These are phyloP conservation scores for Xanthorhoe spadicearia DNA, from an alignment of 2,888 invertebrate species.

Conservation along the genomic window DNA sequence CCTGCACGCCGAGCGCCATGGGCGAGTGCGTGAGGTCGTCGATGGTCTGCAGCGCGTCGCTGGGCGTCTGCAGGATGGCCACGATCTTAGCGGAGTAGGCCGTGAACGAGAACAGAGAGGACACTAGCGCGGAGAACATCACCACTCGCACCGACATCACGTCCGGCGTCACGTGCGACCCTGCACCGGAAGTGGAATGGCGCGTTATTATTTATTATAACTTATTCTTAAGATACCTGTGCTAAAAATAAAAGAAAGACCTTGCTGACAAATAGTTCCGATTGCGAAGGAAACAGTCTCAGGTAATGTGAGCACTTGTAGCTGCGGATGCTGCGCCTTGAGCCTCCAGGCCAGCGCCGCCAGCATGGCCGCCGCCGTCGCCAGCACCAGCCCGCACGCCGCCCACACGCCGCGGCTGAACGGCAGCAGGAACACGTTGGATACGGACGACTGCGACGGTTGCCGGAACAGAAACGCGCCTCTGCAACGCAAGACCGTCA, in stretches of 20 bases:
- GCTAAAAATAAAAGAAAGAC: conserved; percentile 49
- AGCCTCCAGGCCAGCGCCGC: conserved; percentile 46
- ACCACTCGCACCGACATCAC: conserved; percentile 81
- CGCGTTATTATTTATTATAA: not conserved
- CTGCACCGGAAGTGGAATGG: conserved; percentile 63
- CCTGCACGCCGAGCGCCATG: conserved; percentile 84
- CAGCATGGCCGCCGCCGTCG: conserved; percentile 51
- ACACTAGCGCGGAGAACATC: conserved; percentile 82
- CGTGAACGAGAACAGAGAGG: conserved; percentile 85
- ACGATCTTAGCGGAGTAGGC: conserved; percentile 88
- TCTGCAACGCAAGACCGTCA: conserved; percentile 54
- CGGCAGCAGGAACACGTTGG: conserved; percentile 86
- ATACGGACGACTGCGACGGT: conserved; percentile 85
- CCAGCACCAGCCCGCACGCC: conserved; percentile 54
- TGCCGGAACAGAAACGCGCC: conserved; percentile 86
- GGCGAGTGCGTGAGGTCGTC: conserved; percentile 84
- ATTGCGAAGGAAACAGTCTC: conserved; percentile 83
- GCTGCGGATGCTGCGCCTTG: conserved; percentile 35
- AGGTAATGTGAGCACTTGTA: conserved; percentile 55
- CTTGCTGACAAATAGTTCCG: conserved; percentile 86
- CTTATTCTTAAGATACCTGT: not conserved
- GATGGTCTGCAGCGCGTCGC: conserved; percentile 82
- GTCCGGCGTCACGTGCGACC: conserved; percentile 75
- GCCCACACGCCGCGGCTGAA: conserved; percentile 85
- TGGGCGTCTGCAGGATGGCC: conserved; percentile 86